Evolutionary conservation across 2,113 vertebrate species (phyloP), one percentile per base, ranked within the genome.

Genomic region (Probosciger aterrimus): DNA sequence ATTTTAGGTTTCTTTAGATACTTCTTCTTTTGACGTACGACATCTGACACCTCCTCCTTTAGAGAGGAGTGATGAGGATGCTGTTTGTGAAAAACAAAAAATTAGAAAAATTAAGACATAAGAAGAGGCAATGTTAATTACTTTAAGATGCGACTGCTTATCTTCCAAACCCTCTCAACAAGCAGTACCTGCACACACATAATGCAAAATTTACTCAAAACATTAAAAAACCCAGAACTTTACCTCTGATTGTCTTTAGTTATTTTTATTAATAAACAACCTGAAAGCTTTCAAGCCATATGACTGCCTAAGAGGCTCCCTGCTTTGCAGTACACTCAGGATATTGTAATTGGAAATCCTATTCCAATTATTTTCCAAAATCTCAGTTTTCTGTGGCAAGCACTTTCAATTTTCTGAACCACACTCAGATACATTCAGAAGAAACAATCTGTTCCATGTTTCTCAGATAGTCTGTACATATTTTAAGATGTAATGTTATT

Each of bases 1-100:
- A 98, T 92, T 67, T 98, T 98, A 81, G 98, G 98, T 95, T 98
- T 99, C 97, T 98, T 99, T 91, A 98, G 96, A 93, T 98, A 98
- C 49, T 99, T 99, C 98, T 99, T 99, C 98, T 99, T 99, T 84
- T 98, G 98, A 76, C 98, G 98, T 86, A 98, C 98, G 44, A 98
- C 98, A 69, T 99, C 98, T 31, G 98, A 97, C 82, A 97, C 97
- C 87, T 99, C 98, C 46, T 99, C 98, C 97, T 98, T 99, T 52
- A 99, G 89, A 65, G 98, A 98, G 52, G 98, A 96, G 96, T 98
- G 98, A 96, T 99, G 98, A 95, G 98, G 95, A 82, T 98, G 98
- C 98, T 98, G 98, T 71, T 96, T 30, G 63, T 65, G 83, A 81
- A 95, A 47, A 95, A 95, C 79, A 93, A 69, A 65, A 82, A 52